A percentile compares a stretch with the other conserved stretches of the same genome.
Evolutionary conservation across 1,140 invertebrate species (phyloP).

Genomic region (Drosophila baimaii): DNA sequence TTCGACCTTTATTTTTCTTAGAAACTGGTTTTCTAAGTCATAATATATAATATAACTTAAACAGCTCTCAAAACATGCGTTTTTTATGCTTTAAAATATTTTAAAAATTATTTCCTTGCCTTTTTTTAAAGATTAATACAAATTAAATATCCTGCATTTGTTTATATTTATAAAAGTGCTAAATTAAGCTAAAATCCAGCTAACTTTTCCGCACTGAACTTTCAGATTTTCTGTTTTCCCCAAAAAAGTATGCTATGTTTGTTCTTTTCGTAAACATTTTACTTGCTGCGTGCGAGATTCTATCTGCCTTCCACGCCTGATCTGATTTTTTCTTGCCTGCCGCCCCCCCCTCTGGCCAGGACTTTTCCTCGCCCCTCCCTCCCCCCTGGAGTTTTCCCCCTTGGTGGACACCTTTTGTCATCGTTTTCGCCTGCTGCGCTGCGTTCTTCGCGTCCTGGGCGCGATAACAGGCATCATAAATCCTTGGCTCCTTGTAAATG

Average conservation of each 20-base stretch:
- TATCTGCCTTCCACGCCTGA: conserved; percentile 70
- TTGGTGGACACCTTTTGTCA: conserved; percentile 72
- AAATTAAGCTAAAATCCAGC: not conserved
- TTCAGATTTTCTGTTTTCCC: conserved; percentile 4
- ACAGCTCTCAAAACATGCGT: not conserved
- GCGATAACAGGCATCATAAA: conserved; percentile 82
- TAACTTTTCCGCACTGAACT: not conserved
- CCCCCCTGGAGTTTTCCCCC: conserved; percentile 1
- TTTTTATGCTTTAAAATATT: not conserved
- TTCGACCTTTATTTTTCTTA: too few relatives aligned
- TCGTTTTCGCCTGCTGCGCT: conserved; percentile 59
- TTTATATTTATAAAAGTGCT: not conserved
- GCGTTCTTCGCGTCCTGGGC: conserved; percentile 49
- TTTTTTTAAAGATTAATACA: too few relatives aligned
- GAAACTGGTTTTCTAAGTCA: too few relatives aligned
- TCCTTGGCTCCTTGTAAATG: conserved; percentile 76
- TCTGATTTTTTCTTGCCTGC: conserved; percentile 4
- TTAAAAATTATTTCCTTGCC: not conserved
- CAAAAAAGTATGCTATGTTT: conserved; percentile 63
- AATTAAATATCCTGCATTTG: too few relatives aligned
- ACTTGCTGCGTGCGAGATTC: conserved; percentile 62
- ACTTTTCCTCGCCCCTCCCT: not conserved
- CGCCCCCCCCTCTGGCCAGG: not conserved
- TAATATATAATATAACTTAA: too few relatives aligned
- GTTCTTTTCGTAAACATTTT: conserved; percentile 23